Percentiles rank a stretch among this genome's conserved stretches.
These are phyloP conservation scores for Delichon dasypus DNA, from an alignment of 2,797 vertebrate species.

Conservation along the genomic window DNA sequence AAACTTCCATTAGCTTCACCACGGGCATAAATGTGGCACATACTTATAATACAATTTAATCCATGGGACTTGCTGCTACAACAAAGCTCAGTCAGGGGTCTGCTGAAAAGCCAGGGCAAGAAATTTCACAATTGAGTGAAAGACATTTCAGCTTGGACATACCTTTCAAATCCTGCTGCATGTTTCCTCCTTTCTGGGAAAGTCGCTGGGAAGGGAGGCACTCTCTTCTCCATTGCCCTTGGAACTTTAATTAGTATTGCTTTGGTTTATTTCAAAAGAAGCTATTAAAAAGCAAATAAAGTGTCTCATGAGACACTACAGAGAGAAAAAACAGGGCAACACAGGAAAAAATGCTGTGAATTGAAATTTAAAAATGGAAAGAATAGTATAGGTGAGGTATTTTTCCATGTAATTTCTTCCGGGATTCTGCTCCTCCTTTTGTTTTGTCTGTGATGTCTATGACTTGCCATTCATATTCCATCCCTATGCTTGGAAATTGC, in stretches of 20 bases:
- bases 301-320: conserved; percentile 74
- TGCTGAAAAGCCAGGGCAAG: conserved; percentile 45
- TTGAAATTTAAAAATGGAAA: conserved; percentile 58
- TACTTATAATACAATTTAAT: not conserved
- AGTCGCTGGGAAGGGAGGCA: conserved; percentile 63
- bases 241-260: conserved; percentile 76
- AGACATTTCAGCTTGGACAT: conserved; percentile 66
- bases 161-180: conserved; percentile 74
- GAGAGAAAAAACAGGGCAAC: conserved; percentile 54
- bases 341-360: conserved; percentile 70
- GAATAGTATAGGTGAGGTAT: conserved; percentile 66
- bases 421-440: conserved; percentile 40
- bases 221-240: conserved; percentile 75
- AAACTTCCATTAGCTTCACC: not conserved
- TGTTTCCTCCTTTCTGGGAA: conserved; percentile 64
- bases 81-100: not conserved
- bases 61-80: not conserved
- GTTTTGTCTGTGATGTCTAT: conserved; percentile 42
- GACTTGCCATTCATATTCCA: conserved; percentile 62
- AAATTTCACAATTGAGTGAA: conserved; percentile 38
- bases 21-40: not conserved
- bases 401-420: conserved; percentile 62
- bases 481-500: conserved; percentile 60
- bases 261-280: conserved; percentile 82
- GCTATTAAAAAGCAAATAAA: conserved; percentile 78